phyloP scores from a whole-genome alignment of 2,888 invertebrate species.

The Lacanobia oleracea region DNA sequence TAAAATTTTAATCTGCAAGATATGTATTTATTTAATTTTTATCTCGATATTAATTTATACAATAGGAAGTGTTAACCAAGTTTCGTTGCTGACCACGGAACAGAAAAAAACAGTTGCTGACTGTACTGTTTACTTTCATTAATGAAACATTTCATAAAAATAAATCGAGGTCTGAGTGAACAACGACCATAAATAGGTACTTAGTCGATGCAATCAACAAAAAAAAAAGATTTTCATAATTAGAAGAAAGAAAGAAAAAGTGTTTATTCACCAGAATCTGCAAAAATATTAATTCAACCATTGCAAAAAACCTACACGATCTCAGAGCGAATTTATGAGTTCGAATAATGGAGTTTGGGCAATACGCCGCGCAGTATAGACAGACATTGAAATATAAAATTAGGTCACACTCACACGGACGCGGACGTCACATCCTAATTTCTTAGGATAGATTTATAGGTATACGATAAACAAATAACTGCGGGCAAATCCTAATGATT shows the following conservation, averaged over 20 bases:
- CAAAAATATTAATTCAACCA: neutral
- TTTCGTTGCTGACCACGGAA: slow-evolving; percentile 6
- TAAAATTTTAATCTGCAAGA: too few species aligned
- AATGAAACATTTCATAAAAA: slow-evolving; percentile 2
- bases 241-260: too few species aligned
- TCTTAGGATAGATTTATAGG: slow-evolving; percentile 53
- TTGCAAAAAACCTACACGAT: slow-evolving; percentile 41
- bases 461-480: slow-evolving; percentile 33
- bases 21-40: neutral
- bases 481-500: slow-evolving; percentile 24
- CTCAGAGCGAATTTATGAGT: slow-evolving; percentile 43
- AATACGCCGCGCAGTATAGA: slow-evolving; percentile 62
- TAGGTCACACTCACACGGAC: slow-evolving; percentile 65
- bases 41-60: neutral
- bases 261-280: neutral
- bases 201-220: neutral
- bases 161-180: too few species aligned
- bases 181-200: neutral
- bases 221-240: neutral
- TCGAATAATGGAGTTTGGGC: slow-evolving; percentile 49
- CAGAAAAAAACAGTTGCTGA: too few species aligned
- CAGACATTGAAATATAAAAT: slow-evolving; percentile 68
- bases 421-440: slow-evolving; percentile 63
- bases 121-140: neutral
- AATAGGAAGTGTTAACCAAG: neutral